phyloP scores from a whole-genome alignment of 2,113 vertebrate species.

The Isichthys henryi region DNA sequence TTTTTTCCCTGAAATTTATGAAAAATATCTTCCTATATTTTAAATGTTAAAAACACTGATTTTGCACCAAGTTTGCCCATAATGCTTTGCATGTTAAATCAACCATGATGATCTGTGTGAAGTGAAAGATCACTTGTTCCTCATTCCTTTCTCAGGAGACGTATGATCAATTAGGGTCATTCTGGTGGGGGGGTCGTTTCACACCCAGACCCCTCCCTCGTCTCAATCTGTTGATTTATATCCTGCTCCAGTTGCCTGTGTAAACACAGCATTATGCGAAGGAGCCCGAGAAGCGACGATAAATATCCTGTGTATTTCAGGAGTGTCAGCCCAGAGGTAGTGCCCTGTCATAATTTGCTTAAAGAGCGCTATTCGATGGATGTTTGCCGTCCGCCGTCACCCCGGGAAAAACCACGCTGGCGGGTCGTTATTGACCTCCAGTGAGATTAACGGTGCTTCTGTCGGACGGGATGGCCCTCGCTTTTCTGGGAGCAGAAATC shows the following conservation, averaged over 20 bases:
- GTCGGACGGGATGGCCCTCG: constrained; percentile 61
- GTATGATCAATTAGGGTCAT: constrained; percentile 57
- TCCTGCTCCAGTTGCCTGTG: constrained; percentile 31
- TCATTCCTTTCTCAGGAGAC: constrained; percentile 58
- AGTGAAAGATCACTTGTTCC: constrained; percentile 60
- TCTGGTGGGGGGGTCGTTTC: constrained; percentile 12
- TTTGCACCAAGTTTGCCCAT: not conserved
- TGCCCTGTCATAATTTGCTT: constrained; percentile 79
- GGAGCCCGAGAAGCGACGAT: constrained; percentile 36
- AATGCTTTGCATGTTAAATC: not conserved
- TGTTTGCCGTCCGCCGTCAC: constrained; percentile 60
- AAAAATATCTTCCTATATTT: not conserved
- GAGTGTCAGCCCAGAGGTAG: constrained; percentile 49
- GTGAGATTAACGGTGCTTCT: constrained; percentile 64
- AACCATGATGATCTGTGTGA: constrained; percentile 51
- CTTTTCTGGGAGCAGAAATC: constrained; percentile 65
- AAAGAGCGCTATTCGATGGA: constrained; percentile 61
- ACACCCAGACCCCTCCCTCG: constrained; percentile 11
- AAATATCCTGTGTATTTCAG: constrained; percentile 54
- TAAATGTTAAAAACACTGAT: not conserved
- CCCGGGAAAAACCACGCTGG: constrained; percentile 63
- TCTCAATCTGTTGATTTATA: constrained; percentile 50
- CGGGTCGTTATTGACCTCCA: constrained; percentile 69
- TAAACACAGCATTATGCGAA: constrained; percentile 48
- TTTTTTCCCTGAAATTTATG: not conserved